Evolutionary conservation across 2,888 invertebrate genomes (phyloP).

Genomic region (Bellardia bayeri): DNA sequence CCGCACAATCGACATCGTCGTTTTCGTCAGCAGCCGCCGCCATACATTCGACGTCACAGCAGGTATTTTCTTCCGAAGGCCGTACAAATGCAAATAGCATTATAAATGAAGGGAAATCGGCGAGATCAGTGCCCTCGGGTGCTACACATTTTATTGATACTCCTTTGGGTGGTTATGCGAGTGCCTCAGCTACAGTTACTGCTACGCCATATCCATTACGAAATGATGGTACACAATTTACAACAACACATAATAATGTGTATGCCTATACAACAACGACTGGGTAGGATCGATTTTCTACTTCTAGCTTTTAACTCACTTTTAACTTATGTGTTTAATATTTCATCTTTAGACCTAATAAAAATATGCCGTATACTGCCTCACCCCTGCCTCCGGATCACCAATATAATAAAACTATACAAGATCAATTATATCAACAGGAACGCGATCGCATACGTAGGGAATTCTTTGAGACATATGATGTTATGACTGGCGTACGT

Average conservation of each 20-base stretch:
- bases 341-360: slow-evolving; percentile 62
- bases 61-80: slow-evolving; percentile 39
- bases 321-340: neutral
- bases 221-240: slow-evolving; percentile 74
- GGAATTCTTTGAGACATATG: slow-evolving; percentile 95
- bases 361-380: slow-evolving; percentile 73
- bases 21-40: slow-evolving; percentile 46
- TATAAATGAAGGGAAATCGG: slow-evolving; percentile 61
- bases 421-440: slow-evolving; percentile 81
- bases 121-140: slow-evolving; percentile 51
- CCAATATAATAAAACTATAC: slow-evolving; percentile 77
- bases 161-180: slow-evolving; percentile 66
- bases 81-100: slow-evolving; percentile 55
- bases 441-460: slow-evolving; percentile 90
- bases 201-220: slow-evolving; percentile 75
- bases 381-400: slow-evolving; percentile 75
- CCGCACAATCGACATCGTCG: slow-evolving; percentile 45
- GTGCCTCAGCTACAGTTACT: slow-evolving; percentile 66
- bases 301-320: neutral
- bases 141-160: slow-evolving; percentile 70
- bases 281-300: slow-evolving; percentile 59
- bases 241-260: slow-evolving; percentile 69
- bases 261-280: slow-evolving; percentile 75
- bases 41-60: slow-evolving; percentile 54
- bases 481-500: slow-evolving; percentile 96